Percentiles rank a stretch among this genome's conserved stretches.
Evolutionary conservation across 2,888 invertebrate genomes (phyloP).

Genomic region (Drosophila barbarae): DNA sequence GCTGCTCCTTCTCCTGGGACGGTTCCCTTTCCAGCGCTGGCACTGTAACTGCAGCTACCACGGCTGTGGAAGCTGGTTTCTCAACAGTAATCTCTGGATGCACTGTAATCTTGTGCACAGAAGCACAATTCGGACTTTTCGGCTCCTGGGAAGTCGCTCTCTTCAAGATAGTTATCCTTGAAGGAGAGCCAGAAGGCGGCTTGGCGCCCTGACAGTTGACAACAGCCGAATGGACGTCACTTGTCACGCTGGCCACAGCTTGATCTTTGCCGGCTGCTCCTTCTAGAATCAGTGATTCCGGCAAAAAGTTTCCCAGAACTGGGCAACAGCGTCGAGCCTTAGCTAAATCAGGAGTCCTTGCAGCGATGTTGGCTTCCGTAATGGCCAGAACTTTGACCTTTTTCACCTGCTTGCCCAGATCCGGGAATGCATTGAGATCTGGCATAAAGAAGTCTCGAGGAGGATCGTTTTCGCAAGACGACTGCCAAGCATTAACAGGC

Average conservation of each 20-base stretch:
- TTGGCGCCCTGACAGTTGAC: not conserved
- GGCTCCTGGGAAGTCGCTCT: not conserved
- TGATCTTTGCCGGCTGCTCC: slow-evolving; percentile 6
- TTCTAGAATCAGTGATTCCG: not conserved
- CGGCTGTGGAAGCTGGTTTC: not conserved
- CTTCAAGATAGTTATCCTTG: not conserved
- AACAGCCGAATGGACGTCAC: slow-evolving; percentile 15
- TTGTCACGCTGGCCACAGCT: slow-evolving; percentile 38
- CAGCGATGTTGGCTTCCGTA: not conserved
- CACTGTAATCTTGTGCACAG: not conserved
- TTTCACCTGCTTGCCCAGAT: slow-evolving; percentile 9
- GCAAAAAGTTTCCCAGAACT: slow-evolving; percentile 26
- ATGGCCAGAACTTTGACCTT: not conserved
- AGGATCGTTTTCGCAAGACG: too few relatives aligned
- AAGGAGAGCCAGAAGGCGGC: not conserved
- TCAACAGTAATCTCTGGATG: not conserved
- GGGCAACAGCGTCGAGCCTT: slow-evolving; percentile 2
- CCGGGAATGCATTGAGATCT: slow-evolving; percentile 1
- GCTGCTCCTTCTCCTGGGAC: not conserved
- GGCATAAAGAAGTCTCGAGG: not conserved
- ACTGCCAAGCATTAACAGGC: slow-evolving; percentile 1
- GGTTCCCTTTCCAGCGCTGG: not conserved
- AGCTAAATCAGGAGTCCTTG: not conserved
- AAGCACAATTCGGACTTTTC: not conserved
- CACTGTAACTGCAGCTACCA: not conserved